These are phyloP conservation scores for Meriones psammophilus DNA, from an alignment of 2,797 vertebrate genomes.

Conservation along the genomic window DNA sequence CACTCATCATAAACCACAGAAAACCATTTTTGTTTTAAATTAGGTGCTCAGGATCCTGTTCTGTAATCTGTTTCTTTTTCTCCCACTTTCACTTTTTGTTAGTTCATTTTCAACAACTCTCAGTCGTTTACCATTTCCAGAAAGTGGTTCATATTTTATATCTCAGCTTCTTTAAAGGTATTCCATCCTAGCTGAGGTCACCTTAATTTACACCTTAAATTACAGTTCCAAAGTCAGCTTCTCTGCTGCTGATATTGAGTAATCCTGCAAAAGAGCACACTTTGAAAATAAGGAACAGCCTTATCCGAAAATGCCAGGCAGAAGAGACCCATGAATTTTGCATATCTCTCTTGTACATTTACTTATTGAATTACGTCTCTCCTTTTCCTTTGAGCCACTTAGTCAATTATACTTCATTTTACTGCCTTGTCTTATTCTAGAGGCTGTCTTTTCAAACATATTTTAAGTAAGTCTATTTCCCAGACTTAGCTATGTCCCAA, in stretches of 20 bases:
- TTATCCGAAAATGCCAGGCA: constrained; percentile 77
- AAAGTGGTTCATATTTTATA: constrained; percentile 71
- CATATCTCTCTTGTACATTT: constrained; percentile 64
- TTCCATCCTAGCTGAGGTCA: constrained; percentile 70
- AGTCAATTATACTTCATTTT: constrained; percentile 74
- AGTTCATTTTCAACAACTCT: constrained; percentile 74
- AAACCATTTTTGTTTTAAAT: constrained; percentile 82
- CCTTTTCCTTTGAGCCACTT: constrained; percentile 67
- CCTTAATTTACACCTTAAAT: constrained; percentile 81
- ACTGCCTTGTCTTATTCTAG: constrained; percentile 24
- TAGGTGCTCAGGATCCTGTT: constrained; percentile 76
- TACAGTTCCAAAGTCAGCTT: constrained; percentile 65
- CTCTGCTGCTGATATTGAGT: constrained; percentile 65
- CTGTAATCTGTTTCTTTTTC: constrained; percentile 75
- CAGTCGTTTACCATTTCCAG: neutral
- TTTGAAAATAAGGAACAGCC: constrained; percentile 71
- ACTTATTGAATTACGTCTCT: constrained; percentile 71
- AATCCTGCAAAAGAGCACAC: constrained; percentile 74
- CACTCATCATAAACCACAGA: constrained; percentile 80
- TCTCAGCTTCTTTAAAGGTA: constrained; percentile 66
- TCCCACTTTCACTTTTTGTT: constrained; percentile 54
- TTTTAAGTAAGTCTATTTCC: constrained; percentile 23
- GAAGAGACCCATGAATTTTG: constrained; percentile 70
- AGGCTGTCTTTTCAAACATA: constrained; percentile 46
- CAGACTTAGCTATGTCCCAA: neutral